Evolutionary conservation across 1,140 invertebrate species (phyloP), one percentile per base, ranked within the genome.

Genomic region (Choristoneura fumiferana): DNA sequence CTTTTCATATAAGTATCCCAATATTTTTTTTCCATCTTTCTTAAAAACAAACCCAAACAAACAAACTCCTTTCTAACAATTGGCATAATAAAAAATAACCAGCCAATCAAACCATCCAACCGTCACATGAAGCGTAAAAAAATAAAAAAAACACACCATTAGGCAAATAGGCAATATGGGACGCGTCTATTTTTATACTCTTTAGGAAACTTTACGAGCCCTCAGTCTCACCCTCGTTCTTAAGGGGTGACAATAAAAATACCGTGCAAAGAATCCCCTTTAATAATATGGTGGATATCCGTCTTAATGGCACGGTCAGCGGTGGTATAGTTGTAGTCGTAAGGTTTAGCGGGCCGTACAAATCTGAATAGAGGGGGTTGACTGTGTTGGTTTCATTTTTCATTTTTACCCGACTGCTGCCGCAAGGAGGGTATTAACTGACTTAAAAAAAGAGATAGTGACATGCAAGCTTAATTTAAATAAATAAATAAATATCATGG

Each of bases 211-310:
- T 49, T 49, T 33, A 49, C 8, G 17, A 13, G 17, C 9, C 18
- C 40, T 18, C 40, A 10, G n/a, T 29, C 43, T 49, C 22, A n/a
- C n/a, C n/a, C 40, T 18, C 40, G 15, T 18, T 29, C 43, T 49
- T 49, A 49, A 49, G 22, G 43, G 43, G 43, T 49, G 18, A 29
- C 29, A 45, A 45, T 45, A 49, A 49, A 49, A 49, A 49, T 49
- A 18, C 43, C 43, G 22, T 29, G 22, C 22, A 29, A 29, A 49
- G 43, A 18, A 18, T 13, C 29, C 22, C 29, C 43, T 29, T 49
- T 49, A 49, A 49, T 49, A 49, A 49, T 12, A 29, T 45, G 40
- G 40, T 15, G 14, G 43, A 6, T 29, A 6, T 29, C 10, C 12
- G 18, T 49, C 12, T 9, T 49, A 49, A 49, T 33, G 43, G 18